Evolutionary conservation across 2,797 vertebrate species (phyloP), one percentile per base, ranked within the genome.

Genomic region (Urocyon cinereoargenteus): DNA sequence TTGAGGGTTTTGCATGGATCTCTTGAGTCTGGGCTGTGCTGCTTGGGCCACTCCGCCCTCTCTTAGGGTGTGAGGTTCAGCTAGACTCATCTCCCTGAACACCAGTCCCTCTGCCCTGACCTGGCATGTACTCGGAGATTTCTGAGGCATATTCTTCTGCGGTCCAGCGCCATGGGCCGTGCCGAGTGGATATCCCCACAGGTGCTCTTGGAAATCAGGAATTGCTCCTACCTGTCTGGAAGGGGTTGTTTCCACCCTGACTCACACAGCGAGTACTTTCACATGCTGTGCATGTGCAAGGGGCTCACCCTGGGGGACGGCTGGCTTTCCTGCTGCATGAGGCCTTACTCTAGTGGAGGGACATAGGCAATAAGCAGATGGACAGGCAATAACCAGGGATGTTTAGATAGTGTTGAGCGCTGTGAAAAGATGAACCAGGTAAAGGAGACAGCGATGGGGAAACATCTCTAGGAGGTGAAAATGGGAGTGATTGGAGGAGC

Each of bases 81-180:
- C 26, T 19, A 5, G 11, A 11, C 40, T 21, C 24, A 7, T 18
- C 21, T 53, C 8, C 57, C 45, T n/a, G n/a, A 75, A 26, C 3
- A 4, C 57, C 1, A 4, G 57, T 10, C 19, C 55, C 45, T 14
- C 31, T 28, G 73, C 45, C 59, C 73, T 16, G 57, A 51, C 19
- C 14, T 1, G 0, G 19, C 2, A 1, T 2, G 68, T 16, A n/a
- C 5, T 10, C 2, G 7, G 40, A 70, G 22, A 8, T 31, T 10
- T 21, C 81, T 40, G 45, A 75, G 1, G 3, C 28, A 8, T 15
- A 1, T 18, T 6, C 26, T 49, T n/a, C 24, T 31, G 31, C 72
- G 6, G 49, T 36, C n/a, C 26, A 1, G 13, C 0, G 0, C 2
- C 2, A 72, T 18, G 14, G 28, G 19, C n/a, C 34, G 0, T 2